These are phyloP conservation scores for Gila orcuttii DNA, from an alignment of 2,113 vertebrate genomes.

Conservation along the genomic window DNA sequence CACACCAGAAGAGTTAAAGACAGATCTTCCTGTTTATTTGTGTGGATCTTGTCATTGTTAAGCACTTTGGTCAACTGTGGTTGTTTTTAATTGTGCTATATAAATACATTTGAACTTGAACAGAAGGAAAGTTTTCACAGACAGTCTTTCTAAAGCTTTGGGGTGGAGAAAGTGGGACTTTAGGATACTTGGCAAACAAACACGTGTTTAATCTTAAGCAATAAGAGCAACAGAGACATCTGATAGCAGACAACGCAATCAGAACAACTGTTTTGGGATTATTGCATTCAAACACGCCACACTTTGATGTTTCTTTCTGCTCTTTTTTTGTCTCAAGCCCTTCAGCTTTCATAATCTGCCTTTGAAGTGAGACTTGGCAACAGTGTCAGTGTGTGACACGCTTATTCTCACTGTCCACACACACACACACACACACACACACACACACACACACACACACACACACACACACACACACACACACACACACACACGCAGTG, in stretches of 20 bases:
- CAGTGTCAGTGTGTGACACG: constrained; percentile 73
- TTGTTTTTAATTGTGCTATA: no score
- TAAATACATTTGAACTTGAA: no score
- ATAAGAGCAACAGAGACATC: constrained; percentile 63
- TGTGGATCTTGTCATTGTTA: no score
- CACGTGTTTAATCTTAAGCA: constrained; percentile 59
- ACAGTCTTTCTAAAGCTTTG: constrained; percentile 30
- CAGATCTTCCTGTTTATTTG: no score
- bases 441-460: not conserved
- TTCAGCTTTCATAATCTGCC: constrained; percentile 73
- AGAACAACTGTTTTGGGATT: constrained; percentile 79
- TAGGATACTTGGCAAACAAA: constrained; percentile 61
- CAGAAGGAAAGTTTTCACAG: constrained; percentile 17
- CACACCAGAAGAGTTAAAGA: no score
- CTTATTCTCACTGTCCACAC: constrained; percentile 67
- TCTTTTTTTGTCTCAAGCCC: constrained; percentile 72
- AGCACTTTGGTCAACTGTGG: no score
- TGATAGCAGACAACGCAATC: constrained; percentile 69
- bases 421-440: constrained; percentile 67
- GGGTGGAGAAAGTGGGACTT: constrained; percentile 50
- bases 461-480: no score
- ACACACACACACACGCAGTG: no score
- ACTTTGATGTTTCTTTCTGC: constrained; percentile 76
- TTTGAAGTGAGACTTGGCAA: constrained; percentile 80
- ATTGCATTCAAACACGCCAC: constrained; percentile 71